phyloP scores from a whole-genome alignment of 2,797 vertebrate genomes.

The Sparus aurata region DNA sequence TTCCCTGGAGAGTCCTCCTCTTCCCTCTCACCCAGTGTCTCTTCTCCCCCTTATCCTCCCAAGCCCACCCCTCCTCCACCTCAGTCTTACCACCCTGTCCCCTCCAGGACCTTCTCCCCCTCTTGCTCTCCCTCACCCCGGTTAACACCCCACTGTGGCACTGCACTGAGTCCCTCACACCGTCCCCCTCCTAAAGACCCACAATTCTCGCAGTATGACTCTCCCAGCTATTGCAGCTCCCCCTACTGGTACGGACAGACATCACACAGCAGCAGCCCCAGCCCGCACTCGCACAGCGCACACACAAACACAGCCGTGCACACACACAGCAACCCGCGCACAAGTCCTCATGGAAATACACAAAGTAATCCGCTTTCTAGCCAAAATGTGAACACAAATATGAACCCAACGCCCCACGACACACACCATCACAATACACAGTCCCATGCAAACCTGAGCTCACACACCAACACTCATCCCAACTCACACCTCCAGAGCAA shows the following conservation, averaged over 20 bases:
- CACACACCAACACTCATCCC: constrained; percentile 67
- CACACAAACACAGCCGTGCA: constrained; percentile 75
- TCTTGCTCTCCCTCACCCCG: constrained; percentile 94
- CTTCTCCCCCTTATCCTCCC: constrained; percentile 91
- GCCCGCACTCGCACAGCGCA: constrained; percentile 90
- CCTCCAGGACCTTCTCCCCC: constrained; percentile 95
- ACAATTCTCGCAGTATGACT: constrained; percentile 96
- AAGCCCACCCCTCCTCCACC: constrained; percentile 87
- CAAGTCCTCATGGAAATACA: constrained; percentile 86
- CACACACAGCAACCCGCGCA: constrained; percentile 75
- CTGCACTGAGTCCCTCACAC: constrained; percentile 85
- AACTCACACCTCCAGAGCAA: constrained; percentile 69
- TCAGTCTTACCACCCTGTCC: constrained; percentile 86
- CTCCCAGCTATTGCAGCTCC: constrained; percentile 96
- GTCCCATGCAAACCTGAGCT: constrained; percentile 66
- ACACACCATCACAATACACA: constrained; percentile 74
- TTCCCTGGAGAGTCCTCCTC: constrained; percentile 92
- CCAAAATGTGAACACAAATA: constrained; percentile 66
- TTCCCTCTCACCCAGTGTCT: constrained; percentile 91
- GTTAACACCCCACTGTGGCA: constrained; percentile 83
- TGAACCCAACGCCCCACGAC: constrained; percentile 65
- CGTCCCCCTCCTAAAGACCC: constrained; percentile 87
- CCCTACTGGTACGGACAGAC: constrained; percentile 96
- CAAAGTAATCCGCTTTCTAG: constrained; percentile 65
- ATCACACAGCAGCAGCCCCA: constrained; percentile 91